Conservation (phyloP, 2,113 vertebrate species). For the Cygnus atratus region DNA sequence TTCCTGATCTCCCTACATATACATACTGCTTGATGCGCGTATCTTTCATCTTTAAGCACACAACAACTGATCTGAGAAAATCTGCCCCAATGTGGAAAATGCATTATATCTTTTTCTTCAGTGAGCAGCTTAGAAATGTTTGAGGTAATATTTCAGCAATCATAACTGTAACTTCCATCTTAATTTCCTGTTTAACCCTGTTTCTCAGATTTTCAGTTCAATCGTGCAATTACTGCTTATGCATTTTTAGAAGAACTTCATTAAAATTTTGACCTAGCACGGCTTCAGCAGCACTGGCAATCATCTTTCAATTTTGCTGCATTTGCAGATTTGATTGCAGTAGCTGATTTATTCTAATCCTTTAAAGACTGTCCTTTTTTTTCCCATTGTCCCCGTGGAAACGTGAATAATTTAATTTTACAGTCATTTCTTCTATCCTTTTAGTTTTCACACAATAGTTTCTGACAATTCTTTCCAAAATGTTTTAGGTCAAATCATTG, state of each 20-base stretch:
- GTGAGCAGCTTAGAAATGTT: neutral
- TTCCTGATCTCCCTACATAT: neutral
- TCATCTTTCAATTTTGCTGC: neutral
- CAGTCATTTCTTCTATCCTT: neutral
- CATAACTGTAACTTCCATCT: neutral
- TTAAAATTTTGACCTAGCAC: neutral
- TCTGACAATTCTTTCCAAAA: neutral
- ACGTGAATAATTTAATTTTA: constrained; percentile 15
- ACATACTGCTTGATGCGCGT: neutral
- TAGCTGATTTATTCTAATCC: neutral
- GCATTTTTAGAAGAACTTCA: constrained; percentile 7
- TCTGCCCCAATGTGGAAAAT: neutral
- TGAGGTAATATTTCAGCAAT: neutral
- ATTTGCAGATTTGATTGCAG: constrained; percentile 23
- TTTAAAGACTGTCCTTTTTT: neutral
- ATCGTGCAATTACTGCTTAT: neutral
- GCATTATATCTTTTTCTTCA: neutral
- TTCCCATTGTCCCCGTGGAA: neutral
- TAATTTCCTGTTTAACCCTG: neutral
- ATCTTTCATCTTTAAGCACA: neutral
- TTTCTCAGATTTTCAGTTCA: neutral
- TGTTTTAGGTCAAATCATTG: neutral
- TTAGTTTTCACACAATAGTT: neutral
- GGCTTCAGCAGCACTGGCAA: neutral
- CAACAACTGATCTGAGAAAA: neutral